A percentile compares a stretch with the other conserved stretches of the same genome.
Evolutionary conservation across 2,888 invertebrate species (phyloP).

Genomic region (Flabesymbios commensalis): DNA sequence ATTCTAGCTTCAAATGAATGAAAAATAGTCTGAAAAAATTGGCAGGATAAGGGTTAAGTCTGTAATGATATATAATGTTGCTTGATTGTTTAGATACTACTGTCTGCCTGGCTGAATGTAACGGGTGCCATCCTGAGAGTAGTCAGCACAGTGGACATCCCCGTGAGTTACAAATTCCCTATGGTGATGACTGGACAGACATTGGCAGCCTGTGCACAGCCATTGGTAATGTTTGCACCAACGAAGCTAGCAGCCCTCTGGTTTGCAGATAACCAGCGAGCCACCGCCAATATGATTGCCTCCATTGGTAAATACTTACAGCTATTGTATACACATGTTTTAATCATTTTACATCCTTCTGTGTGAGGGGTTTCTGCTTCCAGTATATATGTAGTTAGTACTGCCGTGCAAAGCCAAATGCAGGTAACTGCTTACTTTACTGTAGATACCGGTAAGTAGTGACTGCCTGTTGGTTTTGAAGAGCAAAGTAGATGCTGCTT

Average conservation of each 20-base stretch:
- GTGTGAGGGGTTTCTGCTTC: too few relatives aligned
- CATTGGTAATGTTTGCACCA: slow-evolving; percentile 64
- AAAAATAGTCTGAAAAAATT: not conserved
- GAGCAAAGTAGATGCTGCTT: too few relatives aligned
- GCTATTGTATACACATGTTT: too few relatives aligned
- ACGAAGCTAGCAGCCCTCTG: slow-evolving; percentile 64
- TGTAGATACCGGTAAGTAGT: too few relatives aligned
- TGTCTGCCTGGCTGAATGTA: slow-evolving; percentile 62
- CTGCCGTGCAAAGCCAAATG: too few relatives aligned
- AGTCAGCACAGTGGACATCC: slow-evolving; percentile 49
- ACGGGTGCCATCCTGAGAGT: slow-evolving; percentile 61
- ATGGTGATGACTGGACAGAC: slow-evolving; percentile 60
- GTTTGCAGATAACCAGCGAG: slow-evolving; percentile 63
- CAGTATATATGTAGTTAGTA: too few relatives aligned
- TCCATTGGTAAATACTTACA: not conserved
- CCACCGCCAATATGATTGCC: slow-evolving; percentile 62
- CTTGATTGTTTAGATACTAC: slow-evolving; percentile 49
- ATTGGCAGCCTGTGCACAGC: slow-evolving; percentile 64
- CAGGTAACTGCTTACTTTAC: too few relatives aligned
- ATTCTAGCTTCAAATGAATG: too few relatives aligned
- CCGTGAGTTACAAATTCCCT: slow-evolving; percentile 38
- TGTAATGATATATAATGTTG: not conserved
- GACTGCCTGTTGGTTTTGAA: too few relatives aligned
- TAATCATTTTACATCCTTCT: not conserved
- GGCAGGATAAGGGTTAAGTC: not conserved